A percentile compares a stretch with the other conserved stretches of the same genome.
Evolutionary conservation across 2,888 invertebrate genomes (phyloP).

Genomic region (Diplolepis rosae): DNA sequence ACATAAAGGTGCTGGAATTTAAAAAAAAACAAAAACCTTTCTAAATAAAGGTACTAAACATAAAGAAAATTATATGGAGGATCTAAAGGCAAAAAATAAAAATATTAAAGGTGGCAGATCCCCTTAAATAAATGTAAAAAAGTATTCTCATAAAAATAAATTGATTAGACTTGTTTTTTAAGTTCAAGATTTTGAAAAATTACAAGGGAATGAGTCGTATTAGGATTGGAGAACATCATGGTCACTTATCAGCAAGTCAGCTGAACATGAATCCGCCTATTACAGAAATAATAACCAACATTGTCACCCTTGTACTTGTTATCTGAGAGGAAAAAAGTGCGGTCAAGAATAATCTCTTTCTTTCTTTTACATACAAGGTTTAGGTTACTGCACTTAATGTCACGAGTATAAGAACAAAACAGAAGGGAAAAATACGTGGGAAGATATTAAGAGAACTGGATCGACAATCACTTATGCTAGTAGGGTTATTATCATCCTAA

Average conservation of each 20-base stretch:
- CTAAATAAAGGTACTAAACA: too few species aligned
- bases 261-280: conserved; percentile 43
- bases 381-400: conserved; percentile 52
- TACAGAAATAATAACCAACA: conserved; percentile 45
- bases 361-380: conserved; percentile 53
- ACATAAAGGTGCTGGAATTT: too few species aligned
- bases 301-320: conserved; percentile 51
- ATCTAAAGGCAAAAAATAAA: too few species aligned
- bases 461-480: neutral
- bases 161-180: too few species aligned
- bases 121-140: too few species aligned
- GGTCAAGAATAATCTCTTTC: conserved; percentile 53
- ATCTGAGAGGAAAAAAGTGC: conserved; percentile 56
- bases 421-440: conserved; percentile 33
- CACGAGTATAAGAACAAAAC: conserved; percentile 26
- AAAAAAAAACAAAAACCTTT: too few species aligned
- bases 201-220: neutral
- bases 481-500: neutral
- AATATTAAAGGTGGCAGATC: too few species aligned
- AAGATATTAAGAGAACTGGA: neutral
- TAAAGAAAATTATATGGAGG: too few species aligned
- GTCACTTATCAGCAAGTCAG: conserved; percentile 51
- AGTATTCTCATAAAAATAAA: too few species aligned
- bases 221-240: neutral
- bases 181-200: too few species aligned